Percentiles rank a stretch among this genome's conserved stretches.
Evolutionary conservation across 2,113 vertebrate species (phyloP).

Genomic region (Erpornis zantholeuca): DNA sequence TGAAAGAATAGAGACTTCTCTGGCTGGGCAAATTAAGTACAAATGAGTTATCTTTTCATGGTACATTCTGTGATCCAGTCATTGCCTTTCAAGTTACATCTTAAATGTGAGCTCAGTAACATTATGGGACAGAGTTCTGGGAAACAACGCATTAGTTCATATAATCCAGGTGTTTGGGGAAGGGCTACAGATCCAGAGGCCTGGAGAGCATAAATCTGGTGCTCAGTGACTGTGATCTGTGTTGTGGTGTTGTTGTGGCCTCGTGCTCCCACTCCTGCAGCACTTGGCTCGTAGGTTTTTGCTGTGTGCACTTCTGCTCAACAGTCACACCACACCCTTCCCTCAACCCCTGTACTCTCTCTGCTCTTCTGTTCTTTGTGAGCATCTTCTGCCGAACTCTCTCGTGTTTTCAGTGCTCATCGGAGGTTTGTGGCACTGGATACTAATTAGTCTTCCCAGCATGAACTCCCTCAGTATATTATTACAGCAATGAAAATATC

Average conservation of each 20-base stretch:
- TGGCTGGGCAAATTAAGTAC: background rate
- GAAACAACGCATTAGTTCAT: background rate
- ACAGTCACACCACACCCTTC: background rate
- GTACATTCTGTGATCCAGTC: background rate
- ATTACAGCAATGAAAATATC: background rate
- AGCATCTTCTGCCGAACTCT: background rate
- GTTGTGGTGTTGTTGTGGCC: background rate
- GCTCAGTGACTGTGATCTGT: background rate
- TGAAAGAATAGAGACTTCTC: background rate
- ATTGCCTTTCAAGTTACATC: background rate
- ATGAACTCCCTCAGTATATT: background rate
- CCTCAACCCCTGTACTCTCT: fast-evolving
- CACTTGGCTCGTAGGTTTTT: background rate
- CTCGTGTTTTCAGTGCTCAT: background rate
- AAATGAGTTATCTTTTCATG: background rate
- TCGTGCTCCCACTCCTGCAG: background rate
- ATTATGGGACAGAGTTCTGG: background rate
- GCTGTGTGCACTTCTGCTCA: fast-evolving
- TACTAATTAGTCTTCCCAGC: background rate
- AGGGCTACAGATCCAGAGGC: background rate
- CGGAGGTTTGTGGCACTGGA: background rate
- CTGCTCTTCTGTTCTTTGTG: background rate
- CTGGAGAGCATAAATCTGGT: background rate
- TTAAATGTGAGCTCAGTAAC: background rate
- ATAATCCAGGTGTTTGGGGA: background rate